A percentile compares a stretch with the other conserved stretches of the same genome.
Evolutionary conservation across 2,113 vertebrate genomes (phyloP).

Genomic region (Lamprologus callipterus): DNA sequence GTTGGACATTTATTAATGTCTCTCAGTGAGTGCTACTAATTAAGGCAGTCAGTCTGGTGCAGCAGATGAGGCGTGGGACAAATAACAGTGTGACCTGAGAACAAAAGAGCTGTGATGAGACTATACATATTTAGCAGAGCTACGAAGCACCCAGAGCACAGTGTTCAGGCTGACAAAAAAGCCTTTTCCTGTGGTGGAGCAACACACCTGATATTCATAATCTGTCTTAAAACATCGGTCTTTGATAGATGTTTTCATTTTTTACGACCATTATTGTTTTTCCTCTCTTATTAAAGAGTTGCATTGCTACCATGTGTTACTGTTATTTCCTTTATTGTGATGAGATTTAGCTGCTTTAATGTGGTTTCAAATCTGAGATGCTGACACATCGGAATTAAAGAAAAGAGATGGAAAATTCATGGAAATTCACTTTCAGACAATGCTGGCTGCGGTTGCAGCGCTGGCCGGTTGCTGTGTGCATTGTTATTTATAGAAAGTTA

Average conservation of each 20-base stretch:
- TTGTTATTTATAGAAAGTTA: neutral
- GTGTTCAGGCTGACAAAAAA: neutral
- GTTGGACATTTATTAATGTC: constrained; percentile 58
- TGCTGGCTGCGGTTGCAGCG: neutral
- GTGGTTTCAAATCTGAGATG: neutral
- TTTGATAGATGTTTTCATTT: neutral
- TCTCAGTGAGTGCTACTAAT: constrained; percentile 60
- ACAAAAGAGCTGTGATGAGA: constrained; percentile 31
- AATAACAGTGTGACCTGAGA: constrained; percentile 52
- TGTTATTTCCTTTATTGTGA: neutral
- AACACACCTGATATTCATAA: neutral
- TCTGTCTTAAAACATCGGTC: neutral
- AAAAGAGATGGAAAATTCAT: neutral
- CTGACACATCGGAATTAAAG: neutral
- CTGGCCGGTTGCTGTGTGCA: neutral
- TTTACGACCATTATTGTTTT: neutral
- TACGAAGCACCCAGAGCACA: neutral
- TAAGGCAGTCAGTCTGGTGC: constrained; percentile 40
- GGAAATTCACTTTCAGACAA: neutral
- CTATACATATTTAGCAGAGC: constrained; percentile 26
- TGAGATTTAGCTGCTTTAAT: neutral
- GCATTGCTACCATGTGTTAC: neutral
- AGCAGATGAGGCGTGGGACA: constrained; percentile 44
- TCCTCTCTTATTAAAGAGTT: neutral
- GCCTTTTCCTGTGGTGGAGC: neutral